Conservation (phyloP, 1,140 invertebrate species). For the Orius laevigatus region DNA sequence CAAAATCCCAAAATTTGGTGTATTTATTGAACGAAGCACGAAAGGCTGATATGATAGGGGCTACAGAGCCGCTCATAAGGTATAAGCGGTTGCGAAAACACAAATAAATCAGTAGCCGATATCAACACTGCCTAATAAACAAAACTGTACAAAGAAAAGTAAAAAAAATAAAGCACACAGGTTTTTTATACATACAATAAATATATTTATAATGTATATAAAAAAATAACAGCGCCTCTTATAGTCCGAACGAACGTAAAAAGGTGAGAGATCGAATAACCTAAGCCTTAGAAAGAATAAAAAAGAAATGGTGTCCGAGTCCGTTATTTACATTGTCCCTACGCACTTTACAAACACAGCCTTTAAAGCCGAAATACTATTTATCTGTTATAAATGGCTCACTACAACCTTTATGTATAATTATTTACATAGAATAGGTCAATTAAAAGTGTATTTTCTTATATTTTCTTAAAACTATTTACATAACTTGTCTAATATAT, state of each 20-base stretch:
- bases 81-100: background rate
- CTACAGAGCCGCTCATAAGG: slow-evolving; percentile 8
- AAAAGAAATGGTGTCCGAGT: slow-evolving; percentile 8
- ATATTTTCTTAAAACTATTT: slow-evolving; percentile 4
- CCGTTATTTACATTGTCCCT: slow-evolving; percentile 7
- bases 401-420: slow-evolving; percentile 10
- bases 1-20: slow-evolving; percentile 4
- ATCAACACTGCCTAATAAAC: slow-evolving; percentile 10
- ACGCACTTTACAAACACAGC: slow-evolving; percentile 11
- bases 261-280: slow-evolving; percentile 3
- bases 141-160: slow-evolving; percentile 12
- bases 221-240: slow-evolving; percentile 12
- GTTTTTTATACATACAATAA: slow-evolving; percentile 8
- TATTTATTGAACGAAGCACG: background rate
- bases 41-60: slow-evolving; percentile 13
- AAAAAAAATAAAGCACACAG: background rate
- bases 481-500: slow-evolving; percentile 6
- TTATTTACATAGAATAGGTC: slow-evolving; percentile 4
- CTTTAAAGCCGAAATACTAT: slow-evolving; percentile 11
- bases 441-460: slow-evolving; percentile 5
- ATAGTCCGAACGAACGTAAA: slow-evolving; percentile 3
- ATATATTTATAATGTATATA: slow-evolving; percentile 11
- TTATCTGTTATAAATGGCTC: slow-evolving; percentile 4
- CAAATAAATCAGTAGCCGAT: slow-evolving; percentile 9
- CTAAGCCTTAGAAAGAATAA: slow-evolving; percentile 6